These are phyloP conservation scores for Euschistus heros DNA, from an alignment of 1,140 invertebrate species.

Conservation along the genomic window DNA sequence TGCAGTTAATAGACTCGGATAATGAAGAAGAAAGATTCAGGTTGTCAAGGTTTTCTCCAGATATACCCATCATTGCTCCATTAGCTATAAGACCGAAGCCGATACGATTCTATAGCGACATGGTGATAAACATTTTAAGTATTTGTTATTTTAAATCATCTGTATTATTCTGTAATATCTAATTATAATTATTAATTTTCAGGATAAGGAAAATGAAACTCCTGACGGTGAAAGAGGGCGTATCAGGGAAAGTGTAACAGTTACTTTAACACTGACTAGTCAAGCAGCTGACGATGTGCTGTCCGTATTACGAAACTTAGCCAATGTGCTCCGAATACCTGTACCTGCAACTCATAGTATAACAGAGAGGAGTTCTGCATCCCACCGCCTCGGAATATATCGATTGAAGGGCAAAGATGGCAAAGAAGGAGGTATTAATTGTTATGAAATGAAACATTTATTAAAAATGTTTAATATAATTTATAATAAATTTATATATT, in stretches of 20 bases:
- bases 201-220: slow-evolving; percentile 33
- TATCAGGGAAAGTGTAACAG: slow-evolving; percentile 59
- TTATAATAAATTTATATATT: background rate
- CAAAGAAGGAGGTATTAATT: slow-evolving; percentile 59
- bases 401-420: slow-evolving; percentile 72
- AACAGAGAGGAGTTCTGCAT: slow-evolving; percentile 65
- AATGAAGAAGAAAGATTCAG: slow-evolving; percentile 50
- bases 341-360: slow-evolving; percentile 76
- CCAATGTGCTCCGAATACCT: slow-evolving; percentile 82
- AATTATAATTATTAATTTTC: slow-evolving; percentile 1
- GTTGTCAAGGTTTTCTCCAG: slow-evolving; percentile 49
- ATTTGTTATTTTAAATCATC: background rate
- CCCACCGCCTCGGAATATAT: slow-evolving; percentile 68
- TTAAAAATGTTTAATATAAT: background rate
- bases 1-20: slow-evolving; percentile 49
- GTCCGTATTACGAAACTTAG: slow-evolving; percentile 77
- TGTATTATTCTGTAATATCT: background rate
- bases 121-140: slow-evolving; percentile 31
- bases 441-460: background rate
- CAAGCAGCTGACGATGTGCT: slow-evolving; percentile 85
- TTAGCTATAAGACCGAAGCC: slow-evolving; percentile 61
- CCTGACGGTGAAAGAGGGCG: slow-evolving; percentile 23
- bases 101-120: slow-evolving; percentile 40
- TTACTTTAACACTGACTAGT: slow-evolving; percentile 82
- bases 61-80: slow-evolving; percentile 59